Evolutionary conservation across 2,113 vertebrate species (phyloP).

Genomic region (Sinocyclocheilus rhinocerous): DNA sequence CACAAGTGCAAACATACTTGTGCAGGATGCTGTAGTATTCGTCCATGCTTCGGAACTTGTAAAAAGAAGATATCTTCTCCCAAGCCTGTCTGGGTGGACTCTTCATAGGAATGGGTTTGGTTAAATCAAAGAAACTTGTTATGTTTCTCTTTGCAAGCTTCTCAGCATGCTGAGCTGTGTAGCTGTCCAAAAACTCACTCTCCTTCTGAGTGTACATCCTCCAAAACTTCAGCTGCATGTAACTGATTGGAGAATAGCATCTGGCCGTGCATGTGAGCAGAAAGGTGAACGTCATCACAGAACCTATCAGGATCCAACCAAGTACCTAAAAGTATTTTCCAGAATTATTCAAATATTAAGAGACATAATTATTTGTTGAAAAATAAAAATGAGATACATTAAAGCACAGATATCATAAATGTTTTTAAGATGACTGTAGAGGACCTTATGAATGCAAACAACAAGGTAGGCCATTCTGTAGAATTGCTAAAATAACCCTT

Average conservation of each 20-base stretch:
- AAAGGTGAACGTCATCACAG: constrained; percentile 60
- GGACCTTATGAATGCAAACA: background rate
- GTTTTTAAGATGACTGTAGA: background rate
- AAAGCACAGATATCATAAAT: background rate
- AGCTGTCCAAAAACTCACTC: constrained; percentile 60
- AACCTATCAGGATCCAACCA: constrained; percentile 79
- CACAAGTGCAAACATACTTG: constrained; percentile 58
- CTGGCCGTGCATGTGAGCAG: constrained; percentile 57
- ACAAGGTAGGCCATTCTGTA: background rate
- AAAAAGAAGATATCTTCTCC: constrained; percentile 72
- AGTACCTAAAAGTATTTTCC: constrained; percentile 67
- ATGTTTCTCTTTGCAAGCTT: constrained; percentile 77
- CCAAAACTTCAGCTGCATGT: constrained; percentile 80
- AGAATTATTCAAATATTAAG: constrained; percentile 2
- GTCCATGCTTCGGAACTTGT: constrained; percentile 59
- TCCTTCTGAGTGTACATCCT: constrained; percentile 75
- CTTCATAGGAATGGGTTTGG: background rate
- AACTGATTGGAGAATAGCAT: constrained; percentile 76
- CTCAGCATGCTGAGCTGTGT: constrained; percentile 69
- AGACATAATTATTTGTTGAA: background rate
- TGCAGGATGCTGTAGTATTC: constrained; percentile 79
- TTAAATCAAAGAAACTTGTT: constrained; percentile 75
- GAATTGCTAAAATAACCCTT: too few relatives aligned
- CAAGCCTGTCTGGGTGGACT: constrained; percentile 74
- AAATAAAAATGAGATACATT: background rate